phyloP scores from a whole-genome alignment of 1,140 invertebrate species.

The Chironomus tepperi region DNA sequence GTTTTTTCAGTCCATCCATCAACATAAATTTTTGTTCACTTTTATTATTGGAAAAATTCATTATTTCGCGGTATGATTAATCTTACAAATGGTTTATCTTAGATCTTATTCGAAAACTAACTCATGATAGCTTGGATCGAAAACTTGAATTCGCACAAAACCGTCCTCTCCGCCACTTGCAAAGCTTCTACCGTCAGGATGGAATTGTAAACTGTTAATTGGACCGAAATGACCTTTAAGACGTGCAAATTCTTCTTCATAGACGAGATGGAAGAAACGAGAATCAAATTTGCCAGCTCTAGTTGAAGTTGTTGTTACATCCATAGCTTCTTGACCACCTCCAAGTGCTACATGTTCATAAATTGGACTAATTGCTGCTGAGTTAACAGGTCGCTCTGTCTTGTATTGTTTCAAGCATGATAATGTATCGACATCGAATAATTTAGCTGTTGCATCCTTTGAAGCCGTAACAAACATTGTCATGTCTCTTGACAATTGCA shows the following conservation, averaged over 20 bases:
- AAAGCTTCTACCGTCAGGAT: constrained; percentile 96
- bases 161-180: constrained; percentile 98
- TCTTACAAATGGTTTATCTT: background rate
- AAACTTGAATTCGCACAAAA: constrained; percentile 91
- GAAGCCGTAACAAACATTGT: constrained; percentile 96
- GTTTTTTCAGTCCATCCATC: background rate
- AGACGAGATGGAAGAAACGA: constrained; percentile 96
- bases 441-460: constrained; percentile 86
- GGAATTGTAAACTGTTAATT: constrained; percentile 96
- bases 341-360: constrained; percentile 90
- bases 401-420: constrained; percentile 88
- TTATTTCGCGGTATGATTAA: background rate
- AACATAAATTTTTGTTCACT: background rate
- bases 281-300: constrained; percentile 97
- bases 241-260: constrained; percentile 97
- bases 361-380: constrained; percentile 90
- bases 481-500: constrained; percentile 87
- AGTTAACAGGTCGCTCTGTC: constrained; percentile 93
- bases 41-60: background rate
- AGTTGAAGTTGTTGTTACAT: constrained; percentile 95
- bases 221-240: constrained; percentile 99
- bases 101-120: constrained; percentile 82
- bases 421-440: constrained; percentile 82
- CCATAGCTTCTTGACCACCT: constrained; percentile 97
- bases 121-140: constrained; percentile 95